Conservation (phyloP, 2,797 vertebrate species). For the Melanotaenia maccullochi region DNA sequence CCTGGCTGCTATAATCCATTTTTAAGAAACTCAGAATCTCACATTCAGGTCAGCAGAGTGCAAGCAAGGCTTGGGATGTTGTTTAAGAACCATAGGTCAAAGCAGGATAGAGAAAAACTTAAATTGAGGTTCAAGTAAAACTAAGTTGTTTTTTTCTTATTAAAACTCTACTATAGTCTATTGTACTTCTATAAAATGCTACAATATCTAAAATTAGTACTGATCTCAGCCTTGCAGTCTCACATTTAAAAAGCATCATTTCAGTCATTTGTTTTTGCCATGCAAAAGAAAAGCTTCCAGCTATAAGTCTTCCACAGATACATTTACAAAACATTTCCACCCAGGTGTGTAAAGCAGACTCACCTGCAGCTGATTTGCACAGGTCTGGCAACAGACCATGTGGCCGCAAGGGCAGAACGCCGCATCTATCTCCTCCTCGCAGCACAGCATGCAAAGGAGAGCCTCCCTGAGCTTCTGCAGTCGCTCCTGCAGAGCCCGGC, state of each 20-base stretch:
- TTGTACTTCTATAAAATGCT: too few species aligned
- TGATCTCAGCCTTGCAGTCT: background rate
- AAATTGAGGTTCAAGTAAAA: background rate
- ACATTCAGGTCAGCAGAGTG: constrained; percentile 45
- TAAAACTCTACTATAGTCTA: background rate
- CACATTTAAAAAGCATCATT: background rate
- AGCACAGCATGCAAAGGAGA: constrained; percentile 96
- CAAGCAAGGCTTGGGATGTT: constrained; percentile 46
- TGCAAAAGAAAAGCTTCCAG: background rate
- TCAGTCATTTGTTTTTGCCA: background rate
- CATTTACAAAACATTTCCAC: background rate
- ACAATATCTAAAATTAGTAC: background rate
- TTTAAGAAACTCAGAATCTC: constrained; percentile 19
- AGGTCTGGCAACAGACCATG: constrained; percentile 95
- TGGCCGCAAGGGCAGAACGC: constrained; percentile 98
- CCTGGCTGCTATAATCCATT: constrained; percentile 68
- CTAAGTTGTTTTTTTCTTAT: too few species aligned
- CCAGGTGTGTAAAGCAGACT: constrained; percentile 23
- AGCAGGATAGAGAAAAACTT: background rate
- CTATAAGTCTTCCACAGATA: background rate
- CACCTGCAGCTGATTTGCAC: constrained; percentile 94
- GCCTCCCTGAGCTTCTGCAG: constrained; percentile 93
- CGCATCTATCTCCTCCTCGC: constrained; percentile 94
- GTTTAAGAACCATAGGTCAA: constrained; percentile 43
- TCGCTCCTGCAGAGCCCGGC: constrained; percentile 90